Evolutionary conservation across 2,888 invertebrate genomes (phyloP), one percentile per base, ranked within the genome.

Genomic region (Pherbina coryleti): DNA sequence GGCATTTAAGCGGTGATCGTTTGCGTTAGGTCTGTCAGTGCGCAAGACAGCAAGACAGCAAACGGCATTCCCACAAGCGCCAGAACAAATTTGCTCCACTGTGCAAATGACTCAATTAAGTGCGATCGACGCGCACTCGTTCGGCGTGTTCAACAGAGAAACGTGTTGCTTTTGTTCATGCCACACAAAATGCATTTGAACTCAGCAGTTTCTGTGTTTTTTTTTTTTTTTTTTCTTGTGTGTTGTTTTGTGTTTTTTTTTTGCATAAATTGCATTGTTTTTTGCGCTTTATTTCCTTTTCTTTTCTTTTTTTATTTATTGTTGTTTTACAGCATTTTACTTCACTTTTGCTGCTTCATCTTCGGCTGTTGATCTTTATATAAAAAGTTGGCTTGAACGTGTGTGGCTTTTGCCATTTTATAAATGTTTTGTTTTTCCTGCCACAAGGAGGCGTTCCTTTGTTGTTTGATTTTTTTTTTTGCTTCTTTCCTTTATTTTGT

Each of bases 71-170:
- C 17, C 11, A 62, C 55, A 53, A 74, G 75, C 75, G 75, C 75
- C 57, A 75, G 31, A 53, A 34, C 64, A 9, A 66, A 67, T 37
- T 19, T 17, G 44, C 67, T 67, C 44, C 67, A 67, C 53, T 51
- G 57, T 60, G 60, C 67, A 81, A 84, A 85, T 84, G 83, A 82
- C 84, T 85, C 83, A 84, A 85, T 85, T 84, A 83, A 78, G 80
- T 55, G 70, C 67, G 55, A 60, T 53, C 51, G 17, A 49, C 67
- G 67, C 11, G 44, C 64, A 17, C 11, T 64, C 34, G 31, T 31
- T 31, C 31, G 64, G 64, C 28, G 64, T n/a, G 8, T 31, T 7
- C 64, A 28, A 25, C 28, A 28, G 28, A n/a, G 19, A 55, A 22
- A 51, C 37, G 66, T 66, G 44, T 53, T 71, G 71, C 53, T 44